Evolutionary conservation across 1,140 invertebrate genomes (phyloP).

Genomic region (Hycleus phaleratus): DNA sequence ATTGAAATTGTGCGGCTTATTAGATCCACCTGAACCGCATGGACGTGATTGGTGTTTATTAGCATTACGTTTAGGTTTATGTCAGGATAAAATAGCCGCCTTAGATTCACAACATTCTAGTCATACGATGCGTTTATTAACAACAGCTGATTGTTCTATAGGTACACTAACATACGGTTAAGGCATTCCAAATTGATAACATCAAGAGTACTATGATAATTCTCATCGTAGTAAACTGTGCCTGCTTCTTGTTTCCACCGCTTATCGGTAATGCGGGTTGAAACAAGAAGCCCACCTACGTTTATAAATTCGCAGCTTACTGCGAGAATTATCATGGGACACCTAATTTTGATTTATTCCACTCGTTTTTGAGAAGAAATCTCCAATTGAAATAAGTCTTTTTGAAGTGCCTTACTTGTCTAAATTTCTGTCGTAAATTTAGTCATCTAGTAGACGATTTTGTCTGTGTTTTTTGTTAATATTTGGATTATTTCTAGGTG

Average conservation of each 20-base stretch:
- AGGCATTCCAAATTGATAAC: no score
- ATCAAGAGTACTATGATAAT: no score
- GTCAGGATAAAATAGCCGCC: constrained; percentile 38
- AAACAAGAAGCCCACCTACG: no score
- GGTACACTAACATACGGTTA: constrained; percentile 22
- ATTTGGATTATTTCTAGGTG: constrained; percentile 25
- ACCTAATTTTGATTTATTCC: neutral
- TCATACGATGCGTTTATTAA: constrained; percentile 38
- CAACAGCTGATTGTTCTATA: constrained; percentile 38
- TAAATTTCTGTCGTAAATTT: no score
- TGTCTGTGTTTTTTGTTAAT: neutral
- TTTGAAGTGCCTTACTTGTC: no score
- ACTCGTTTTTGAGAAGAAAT: neutral
- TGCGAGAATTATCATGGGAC: no score
- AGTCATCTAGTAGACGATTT: neutral
- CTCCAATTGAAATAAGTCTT: no score
- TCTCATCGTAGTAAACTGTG: no score
- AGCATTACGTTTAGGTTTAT: constrained; percentile 62
- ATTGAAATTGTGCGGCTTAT: constrained; percentile 50
- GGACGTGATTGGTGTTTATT: constrained; percentile 79
- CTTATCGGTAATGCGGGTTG: no score
- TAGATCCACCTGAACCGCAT: constrained; percentile 71
- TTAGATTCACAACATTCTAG: constrained; percentile 37
- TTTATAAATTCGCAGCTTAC: no score
- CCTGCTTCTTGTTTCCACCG: no score